Evolutionary conservation across 2,888 invertebrate genomes (phyloP), one percentile per base, ranked within the genome.

Genomic region (Clistopyga incitator): DNA sequence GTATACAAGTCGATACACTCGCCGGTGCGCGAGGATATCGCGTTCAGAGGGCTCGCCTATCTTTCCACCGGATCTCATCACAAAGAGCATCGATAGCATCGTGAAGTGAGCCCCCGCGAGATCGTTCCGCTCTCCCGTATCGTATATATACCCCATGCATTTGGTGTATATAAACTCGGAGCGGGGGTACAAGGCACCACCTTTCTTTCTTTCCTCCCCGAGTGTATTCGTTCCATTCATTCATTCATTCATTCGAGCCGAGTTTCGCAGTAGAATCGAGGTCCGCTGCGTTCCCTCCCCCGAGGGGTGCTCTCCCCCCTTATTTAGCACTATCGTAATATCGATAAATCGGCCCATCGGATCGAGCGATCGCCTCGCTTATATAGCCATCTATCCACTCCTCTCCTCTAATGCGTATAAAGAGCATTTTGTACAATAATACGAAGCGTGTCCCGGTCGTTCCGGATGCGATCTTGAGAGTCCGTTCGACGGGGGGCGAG

Each of bases 71-170:
- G 90, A 92, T 91, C 87, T 89, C 88, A 86, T 87, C 90, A 91
- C 91, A 91, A 90, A 91, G 90, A 90, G 88, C 87, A 87, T 86
- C 90, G 91, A 92, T 91, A 91, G 86, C 88, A 91, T 91, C 90
- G 86, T 85, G 88, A 88, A 88, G 87, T 84, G 84, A 87, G 82
- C 85, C 76, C 86, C 84, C 85, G 65, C 83, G 64, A 59, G 54
- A 70, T 56, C 54, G 6, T 50, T 29, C 34, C 67, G 20, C 15
- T 23, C 18, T 29, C 67, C 54, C 56, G 34, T 90, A 90, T 91
- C 90, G n/a, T n/a, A n/a, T n/a, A n/a, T n/a, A n/a, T 90, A 89
- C 89, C 87, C 88, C 90, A 20, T 90, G 89, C 84, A 86, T 86
- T 86, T 88, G 87, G 87, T n/a, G n/a, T 87, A 42, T 47, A 52